Conservation (phyloP, 92 coral and sea anemone genomes). For the Porites rus region DNA sequence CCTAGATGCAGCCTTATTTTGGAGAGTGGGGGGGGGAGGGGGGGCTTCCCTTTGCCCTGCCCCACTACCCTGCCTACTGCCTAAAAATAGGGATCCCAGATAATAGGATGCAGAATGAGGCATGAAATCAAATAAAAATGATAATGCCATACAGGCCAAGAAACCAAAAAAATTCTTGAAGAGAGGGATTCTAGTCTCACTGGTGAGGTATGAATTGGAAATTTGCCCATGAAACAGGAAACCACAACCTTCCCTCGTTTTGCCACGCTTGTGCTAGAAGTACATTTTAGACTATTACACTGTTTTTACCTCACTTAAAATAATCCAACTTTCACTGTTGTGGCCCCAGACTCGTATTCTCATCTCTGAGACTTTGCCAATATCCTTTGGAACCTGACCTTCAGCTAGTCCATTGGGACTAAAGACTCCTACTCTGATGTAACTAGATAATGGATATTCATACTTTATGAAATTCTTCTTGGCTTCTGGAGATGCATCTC, state of each 20-base stretch:
- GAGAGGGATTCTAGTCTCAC: too few relatives aligned
- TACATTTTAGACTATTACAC: too few relatives aligned
- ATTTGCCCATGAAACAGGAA: too few relatives aligned
- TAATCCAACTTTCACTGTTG: slow-evolving; percentile 90
- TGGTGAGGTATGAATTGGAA: too few relatives aligned
- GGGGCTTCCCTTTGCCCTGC: too few relatives aligned
- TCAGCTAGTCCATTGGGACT: slow-evolving; percentile 79
- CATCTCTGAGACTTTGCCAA: slow-evolving; percentile 82
- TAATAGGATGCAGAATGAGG: background rate
- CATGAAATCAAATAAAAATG: background rate
- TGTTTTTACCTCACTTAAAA: slow-evolving; percentile 88
- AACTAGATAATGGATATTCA: slow-evolving; percentile 79
- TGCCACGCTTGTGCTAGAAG: background rate
- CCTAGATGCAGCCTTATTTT: too few relatives aligned
- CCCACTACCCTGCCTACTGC: too few relatives aligned
- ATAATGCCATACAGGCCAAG: too few relatives aligned
- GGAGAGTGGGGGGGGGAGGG: too few relatives aligned
- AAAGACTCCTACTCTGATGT: slow-evolving; percentile 78
- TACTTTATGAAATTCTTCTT: slow-evolving; percentile 74
- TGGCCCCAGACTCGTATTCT: slow-evolving; percentile 88
- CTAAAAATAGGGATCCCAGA: too few relatives aligned
- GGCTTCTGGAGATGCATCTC: slow-evolving; percentile 87
- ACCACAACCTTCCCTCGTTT: too few relatives aligned
- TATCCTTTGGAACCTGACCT: slow-evolving; percentile 66
- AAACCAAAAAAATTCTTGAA: too few relatives aligned